Evolutionary conservation across 2,113 vertebrate genomes (phyloP).

Genomic region (Scytalopus superciliaris): DNA sequence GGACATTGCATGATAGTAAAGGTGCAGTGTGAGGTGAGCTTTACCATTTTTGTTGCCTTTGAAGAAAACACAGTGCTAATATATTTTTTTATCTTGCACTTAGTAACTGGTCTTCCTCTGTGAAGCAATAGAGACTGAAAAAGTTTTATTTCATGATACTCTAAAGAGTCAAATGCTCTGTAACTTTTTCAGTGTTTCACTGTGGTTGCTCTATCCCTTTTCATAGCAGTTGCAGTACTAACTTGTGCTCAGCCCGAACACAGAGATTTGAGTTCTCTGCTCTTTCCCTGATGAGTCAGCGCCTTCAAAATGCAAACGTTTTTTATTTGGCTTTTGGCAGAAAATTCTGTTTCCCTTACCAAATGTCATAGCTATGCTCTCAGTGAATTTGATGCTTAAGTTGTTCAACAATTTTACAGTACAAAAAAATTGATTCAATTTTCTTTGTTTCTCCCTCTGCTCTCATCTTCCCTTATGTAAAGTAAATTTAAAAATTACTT

Average conservation of each 20-base stretch:
- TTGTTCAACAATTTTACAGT: background rate
- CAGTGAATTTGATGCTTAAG: background rate
- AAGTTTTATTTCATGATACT: background rate
- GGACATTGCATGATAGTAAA: background rate
- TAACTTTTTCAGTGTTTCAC: background rate
- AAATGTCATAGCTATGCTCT: conserved; percentile 16
- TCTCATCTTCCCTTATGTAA: background rate
- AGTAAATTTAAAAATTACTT: background rate
- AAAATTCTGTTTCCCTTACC: conserved; percentile 40
- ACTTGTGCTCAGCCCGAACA: background rate
- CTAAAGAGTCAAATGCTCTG: background rate
- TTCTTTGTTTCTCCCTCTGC: background rate
- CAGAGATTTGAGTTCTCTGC: background rate
- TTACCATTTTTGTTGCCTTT: background rate
- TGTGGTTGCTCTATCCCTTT: background rate
- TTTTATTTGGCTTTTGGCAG: conserved; percentile 32
- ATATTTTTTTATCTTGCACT: background rate
- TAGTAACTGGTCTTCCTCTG: background rate
- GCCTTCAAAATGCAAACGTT: conserved; percentile 15
- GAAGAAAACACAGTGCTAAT: background rate
- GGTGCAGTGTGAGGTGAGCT: background rate
- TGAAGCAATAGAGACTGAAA: background rate
- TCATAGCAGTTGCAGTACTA: background rate
- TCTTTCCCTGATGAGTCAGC: conserved; percentile 34
- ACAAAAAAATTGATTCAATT: background rate